These are phyloP conservation scores for Brachynemurus nebulosus DNA, from an alignment of 2,888 invertebrate genomes.

Conservation along the genomic window DNA sequence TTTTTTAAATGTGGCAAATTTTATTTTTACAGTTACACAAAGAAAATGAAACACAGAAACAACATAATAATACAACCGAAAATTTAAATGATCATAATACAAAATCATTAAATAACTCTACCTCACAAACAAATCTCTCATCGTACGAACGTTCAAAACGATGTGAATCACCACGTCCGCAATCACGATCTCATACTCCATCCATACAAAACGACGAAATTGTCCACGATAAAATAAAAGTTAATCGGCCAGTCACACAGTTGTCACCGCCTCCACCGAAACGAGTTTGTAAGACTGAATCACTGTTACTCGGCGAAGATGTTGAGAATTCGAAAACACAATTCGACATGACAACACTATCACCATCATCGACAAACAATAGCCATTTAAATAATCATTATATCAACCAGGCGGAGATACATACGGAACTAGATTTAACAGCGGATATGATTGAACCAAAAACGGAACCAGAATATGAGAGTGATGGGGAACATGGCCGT, in stretches of 20 bases:
- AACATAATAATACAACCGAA: neutral
- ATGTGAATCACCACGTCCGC: neutral
- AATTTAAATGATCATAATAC: neutral
- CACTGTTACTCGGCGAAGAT: neutral
- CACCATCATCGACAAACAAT: neutral
- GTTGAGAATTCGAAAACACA: constrained; percentile 1
- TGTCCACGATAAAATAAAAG: neutral
- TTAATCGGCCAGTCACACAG: neutral
- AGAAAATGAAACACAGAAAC: neutral
- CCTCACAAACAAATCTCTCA: neutral
- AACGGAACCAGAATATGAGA: constrained; percentile 57
- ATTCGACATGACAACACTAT: no score
- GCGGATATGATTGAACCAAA: constrained; percentile 41
- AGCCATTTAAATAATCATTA: neutral
- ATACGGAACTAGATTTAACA: constrained; percentile 21
- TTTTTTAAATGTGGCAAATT: no score
- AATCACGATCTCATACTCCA: neutral
- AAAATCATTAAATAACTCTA: neutral
- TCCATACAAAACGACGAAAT: neutral
- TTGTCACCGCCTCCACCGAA: constrained; percentile 4
- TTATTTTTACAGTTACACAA: neutral
- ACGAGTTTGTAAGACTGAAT: constrained; percentile 5
- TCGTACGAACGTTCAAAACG: neutral
- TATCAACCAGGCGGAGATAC: constrained; percentile 4
- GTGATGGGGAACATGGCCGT: constrained; percentile 44